Evolutionary conservation across 1,140 invertebrate species (phyloP).

Genomic region (Pseudomyrmex dendroicus): DNA sequence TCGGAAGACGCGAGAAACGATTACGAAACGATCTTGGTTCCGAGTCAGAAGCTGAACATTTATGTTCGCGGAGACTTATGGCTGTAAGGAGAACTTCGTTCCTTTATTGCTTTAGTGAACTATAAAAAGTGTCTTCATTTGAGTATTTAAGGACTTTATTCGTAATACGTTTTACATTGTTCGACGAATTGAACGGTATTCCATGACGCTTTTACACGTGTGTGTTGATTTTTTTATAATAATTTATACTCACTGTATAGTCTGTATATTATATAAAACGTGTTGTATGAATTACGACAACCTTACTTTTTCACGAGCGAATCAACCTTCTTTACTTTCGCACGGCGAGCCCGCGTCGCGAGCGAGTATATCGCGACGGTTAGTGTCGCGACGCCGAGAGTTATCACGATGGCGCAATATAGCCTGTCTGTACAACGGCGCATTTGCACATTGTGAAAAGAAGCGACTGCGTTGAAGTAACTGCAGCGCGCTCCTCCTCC

Average conservation of each 20-base stretch:
- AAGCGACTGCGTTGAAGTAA: constrained; percentile 44
- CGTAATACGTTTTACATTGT: neutral
- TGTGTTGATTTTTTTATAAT: too few species aligned
- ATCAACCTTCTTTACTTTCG: constrained; percentile 6
- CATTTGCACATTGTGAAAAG: constrained; percentile 59
- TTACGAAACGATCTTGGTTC: constrained; percentile 44
- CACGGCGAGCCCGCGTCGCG: constrained; percentile 4
- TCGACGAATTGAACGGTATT: too few species aligned
- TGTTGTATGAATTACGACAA: neutral
- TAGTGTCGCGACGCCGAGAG: constrained; percentile 51
- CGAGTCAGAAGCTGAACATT: constrained; percentile 41
- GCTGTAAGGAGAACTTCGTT: constrained; percentile 11
- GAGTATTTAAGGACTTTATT: neutral
- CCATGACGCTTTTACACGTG: too few species aligned
- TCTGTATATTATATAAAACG: too few species aligned
- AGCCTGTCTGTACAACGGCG: constrained; percentile 43
- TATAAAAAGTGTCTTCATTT: constrained; percentile 5
- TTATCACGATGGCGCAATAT: constrained; percentile 58
- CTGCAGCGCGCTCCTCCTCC: constrained; percentile 41
- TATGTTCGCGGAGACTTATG: constrained; percentile 53
- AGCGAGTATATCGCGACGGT: constrained; percentile 39
- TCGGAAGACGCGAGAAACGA: constrained; percentile 42
- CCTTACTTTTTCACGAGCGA: neutral
- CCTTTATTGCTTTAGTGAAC: constrained; percentile 31
- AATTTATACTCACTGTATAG: neutral